These are phyloP conservation scores for Mercenaria mercenaria DNA, from an alignment of 1,140 invertebrate species.

Conservation along the genomic window DNA sequence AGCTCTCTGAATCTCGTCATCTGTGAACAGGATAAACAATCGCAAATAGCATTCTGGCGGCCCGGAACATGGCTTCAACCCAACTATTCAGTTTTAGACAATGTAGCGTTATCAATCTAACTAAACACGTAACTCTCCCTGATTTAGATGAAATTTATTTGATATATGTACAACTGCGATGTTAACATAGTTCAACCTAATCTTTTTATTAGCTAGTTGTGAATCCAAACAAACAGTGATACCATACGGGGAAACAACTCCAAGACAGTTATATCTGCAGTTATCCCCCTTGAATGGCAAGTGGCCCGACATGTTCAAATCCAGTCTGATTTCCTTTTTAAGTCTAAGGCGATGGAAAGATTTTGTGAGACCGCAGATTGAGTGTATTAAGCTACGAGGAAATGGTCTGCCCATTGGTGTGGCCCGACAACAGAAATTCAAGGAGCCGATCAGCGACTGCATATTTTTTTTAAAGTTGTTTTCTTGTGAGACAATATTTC, in stretches of 20 bases:
- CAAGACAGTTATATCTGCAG: neutral
- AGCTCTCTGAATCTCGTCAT: constrained; percentile 16
- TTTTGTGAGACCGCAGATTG: neutral
- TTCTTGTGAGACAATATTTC: neutral
- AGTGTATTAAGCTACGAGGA: constrained; percentile 15
- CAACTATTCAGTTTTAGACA: constrained; percentile 25
- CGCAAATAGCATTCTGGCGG: too few relatives aligned
- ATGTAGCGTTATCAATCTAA: neutral
- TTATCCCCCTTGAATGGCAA: too few relatives aligned
- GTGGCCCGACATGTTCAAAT: neutral
- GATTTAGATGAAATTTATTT: constrained; percentile 17
- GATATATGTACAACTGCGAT: constrained; percentile 3
- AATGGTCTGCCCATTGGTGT: constrained; percentile 46
- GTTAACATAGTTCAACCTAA: constrained; percentile 12
- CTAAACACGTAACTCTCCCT: neutral
- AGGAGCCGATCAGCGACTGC: constrained; percentile 64
- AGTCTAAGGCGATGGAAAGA: constrained; percentile 16
- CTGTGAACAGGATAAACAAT: neutral
- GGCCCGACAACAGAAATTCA: constrained; percentile 59
- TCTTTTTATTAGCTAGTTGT: neutral
- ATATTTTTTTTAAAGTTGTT: constrained; percentile 54
- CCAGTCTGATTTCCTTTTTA: neutral
- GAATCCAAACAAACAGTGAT: neutral
- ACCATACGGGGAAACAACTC: neutral
- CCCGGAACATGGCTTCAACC: neutral